Evolutionary conservation across 2,113 vertebrate species (phyloP).

Genomic region (Ceuthmochares aereus): DNA sequence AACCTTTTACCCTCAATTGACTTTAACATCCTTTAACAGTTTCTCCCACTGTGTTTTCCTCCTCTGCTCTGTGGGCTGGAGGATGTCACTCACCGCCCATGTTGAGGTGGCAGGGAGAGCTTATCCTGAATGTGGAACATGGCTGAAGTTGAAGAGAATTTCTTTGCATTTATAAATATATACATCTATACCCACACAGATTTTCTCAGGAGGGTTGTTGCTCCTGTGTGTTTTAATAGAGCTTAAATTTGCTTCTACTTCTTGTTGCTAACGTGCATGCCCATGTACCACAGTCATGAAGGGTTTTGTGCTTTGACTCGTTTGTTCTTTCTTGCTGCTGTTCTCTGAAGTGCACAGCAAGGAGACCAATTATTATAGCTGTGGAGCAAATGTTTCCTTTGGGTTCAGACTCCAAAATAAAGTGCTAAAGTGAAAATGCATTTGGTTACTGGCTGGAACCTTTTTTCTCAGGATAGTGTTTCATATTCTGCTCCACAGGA

Average conservation of each 20-base stretch:
- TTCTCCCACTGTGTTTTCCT: background rate
- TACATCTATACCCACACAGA: fast-evolving
- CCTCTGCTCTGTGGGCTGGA: background rate
- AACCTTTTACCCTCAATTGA: background rate
- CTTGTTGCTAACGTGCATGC: background rate
- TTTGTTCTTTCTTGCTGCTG: background rate
- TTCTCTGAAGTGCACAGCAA: background rate
- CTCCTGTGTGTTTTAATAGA: background rate
- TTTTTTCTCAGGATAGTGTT: background rate
- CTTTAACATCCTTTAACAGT: background rate
- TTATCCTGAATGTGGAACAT: background rate
- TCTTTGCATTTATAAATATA: background rate
- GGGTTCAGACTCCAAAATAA: fast-evolving
- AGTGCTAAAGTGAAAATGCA: background rate
- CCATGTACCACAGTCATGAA: background rate
- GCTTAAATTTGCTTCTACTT: background rate
- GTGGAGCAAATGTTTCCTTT: background rate
- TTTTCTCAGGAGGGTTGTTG: background rate
- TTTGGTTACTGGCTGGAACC: background rate
- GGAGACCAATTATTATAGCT: background rate
- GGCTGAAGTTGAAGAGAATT: background rate
- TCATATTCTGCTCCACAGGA: background rate
- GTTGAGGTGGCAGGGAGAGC: background rate
- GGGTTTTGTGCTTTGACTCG: background rate
- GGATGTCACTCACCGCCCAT: background rate